phyloP scores from a whole-genome alignment of 2,888 invertebrate species.

The Malthinus flaveolus region DNA sequence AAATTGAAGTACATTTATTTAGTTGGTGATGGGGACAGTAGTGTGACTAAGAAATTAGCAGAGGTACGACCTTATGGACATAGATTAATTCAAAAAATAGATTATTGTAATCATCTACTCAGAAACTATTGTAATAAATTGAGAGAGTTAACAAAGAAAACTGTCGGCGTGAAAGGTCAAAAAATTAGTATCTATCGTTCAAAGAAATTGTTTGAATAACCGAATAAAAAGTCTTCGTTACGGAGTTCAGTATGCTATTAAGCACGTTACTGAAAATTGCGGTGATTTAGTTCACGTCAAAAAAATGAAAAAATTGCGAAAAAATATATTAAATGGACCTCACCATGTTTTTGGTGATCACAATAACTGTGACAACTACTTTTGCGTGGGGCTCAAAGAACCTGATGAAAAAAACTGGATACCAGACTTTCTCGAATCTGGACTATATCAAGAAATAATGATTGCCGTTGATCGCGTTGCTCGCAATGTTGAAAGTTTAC shows the following conservation, averaged over 20 bases:
- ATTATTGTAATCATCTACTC: constrained; percentile 27
- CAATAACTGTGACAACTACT: not conserved
- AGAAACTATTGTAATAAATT: too few species aligned
- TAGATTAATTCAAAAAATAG: constrained; percentile 22
- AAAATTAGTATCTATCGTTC: not conserved
- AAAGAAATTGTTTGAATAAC: not conserved
- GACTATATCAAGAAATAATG: not conserved
- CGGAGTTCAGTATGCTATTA: not conserved
- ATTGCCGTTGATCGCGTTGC: too few species aligned
- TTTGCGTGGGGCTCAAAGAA: not conserved
- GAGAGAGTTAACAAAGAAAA: too few species aligned
- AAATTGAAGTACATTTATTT: constrained; percentile 22
- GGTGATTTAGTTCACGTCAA: not conserved
- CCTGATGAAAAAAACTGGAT: not conserved
- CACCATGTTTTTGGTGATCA: not conserved
- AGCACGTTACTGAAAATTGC: not conserved
- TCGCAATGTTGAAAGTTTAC: too few species aligned
- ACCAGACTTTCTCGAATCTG: not conserved
- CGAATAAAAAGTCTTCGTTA: not conserved
- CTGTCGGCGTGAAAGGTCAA: not conserved
- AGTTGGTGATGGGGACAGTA: constrained; percentile 30
- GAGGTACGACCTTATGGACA: constrained; percentile 18
- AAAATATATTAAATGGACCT: not conserved
- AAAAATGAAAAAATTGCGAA: not conserved
- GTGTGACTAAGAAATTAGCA: constrained; percentile 18